These are phyloP conservation scores for Tyrophagus putrescentiae DNA, from an alignment of 1,140 invertebrate genomes.

Conservation along the genomic window DNA sequence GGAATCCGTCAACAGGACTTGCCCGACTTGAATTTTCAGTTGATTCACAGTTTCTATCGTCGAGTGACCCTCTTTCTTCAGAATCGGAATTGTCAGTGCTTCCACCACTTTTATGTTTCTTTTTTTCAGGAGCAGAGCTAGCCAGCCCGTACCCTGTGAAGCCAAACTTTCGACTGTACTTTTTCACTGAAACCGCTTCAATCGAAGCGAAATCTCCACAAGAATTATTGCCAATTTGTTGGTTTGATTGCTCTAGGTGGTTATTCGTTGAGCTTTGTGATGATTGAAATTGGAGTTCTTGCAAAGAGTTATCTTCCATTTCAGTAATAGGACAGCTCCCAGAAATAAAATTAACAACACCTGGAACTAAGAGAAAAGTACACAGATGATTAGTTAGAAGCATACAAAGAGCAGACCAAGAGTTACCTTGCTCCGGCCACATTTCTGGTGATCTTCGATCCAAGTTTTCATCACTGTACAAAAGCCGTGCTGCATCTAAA, in stretches of 20 bases:
- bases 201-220: background rate
- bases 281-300: conserved; percentile 29
- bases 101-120: background rate
- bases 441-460: conserved; percentile 76
- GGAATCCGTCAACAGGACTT: conserved; percentile 1
- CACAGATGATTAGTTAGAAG: conserved; percentile 16
- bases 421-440: conserved; percentile 80
- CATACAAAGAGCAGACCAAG: conserved; percentile 13
- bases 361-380: conserved; percentile 46
- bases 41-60: background rate
- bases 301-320: background rate
- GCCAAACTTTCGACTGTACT: background rate
- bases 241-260: no score
- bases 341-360: conserved; percentile 52
- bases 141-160: background rate
- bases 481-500: conserved; percentile 9
- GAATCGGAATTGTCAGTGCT: background rate
- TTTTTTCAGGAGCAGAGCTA: background rate
- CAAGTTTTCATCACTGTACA: conserved; percentile 62
- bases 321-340: conserved; percentile 30
- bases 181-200: background rate
- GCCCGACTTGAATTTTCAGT: background rate
- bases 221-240: background rate
- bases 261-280: background rate
- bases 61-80: background rate